Evolutionary conservation across 2,113 vertebrate species (phyloP).

Genomic region (Bos taurus): ARS-UCD2.0 NC_037357.1:22891001-22891500

Average conservation of each 20-base stretch:
- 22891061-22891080: too few relatives aligned
- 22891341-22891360: background rate
- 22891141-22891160: background rate
- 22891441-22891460: background rate
- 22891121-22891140: background rate
- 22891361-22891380: background rate
- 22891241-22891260: background rate
- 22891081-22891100: too few relatives aligned
- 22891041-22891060: too few relatives aligned
- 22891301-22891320: background rate
- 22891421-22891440: background rate
- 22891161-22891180: background rate
- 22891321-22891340: background rate
- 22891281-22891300: background rate
- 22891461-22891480: background rate
- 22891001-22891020: background rate
- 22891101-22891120: background rate
- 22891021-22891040: too few relatives aligned
- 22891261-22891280: background rate
- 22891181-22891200: background rate
- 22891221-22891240: background rate
- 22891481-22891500: conserved; percentile 19
- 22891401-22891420: background rate
- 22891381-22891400: background rate
- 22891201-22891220: background rate